Evolutionary conservation across 2,113 vertebrate genomes (phyloP), one percentile per base, ranked within the genome.

Genomic region (Cyprinodon variegatus): DNA sequence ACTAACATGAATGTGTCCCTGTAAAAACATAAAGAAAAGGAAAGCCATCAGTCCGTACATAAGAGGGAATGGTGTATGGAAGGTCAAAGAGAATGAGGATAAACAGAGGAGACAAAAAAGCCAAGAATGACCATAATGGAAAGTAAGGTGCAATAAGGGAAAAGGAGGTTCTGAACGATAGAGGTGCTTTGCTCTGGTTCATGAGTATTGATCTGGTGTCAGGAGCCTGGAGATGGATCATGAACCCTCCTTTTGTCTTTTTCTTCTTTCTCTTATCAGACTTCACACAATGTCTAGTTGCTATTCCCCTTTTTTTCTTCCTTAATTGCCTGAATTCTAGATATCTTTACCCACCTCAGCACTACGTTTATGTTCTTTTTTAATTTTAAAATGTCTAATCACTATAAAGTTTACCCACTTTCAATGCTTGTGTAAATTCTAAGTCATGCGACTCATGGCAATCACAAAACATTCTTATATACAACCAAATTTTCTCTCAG

Each of bases 171-270:
- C 61, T 50, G 78, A 89, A 76, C 86, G 79, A 86, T 81, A 83
- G 65, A 77, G 79, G 77, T 45, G 22, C 79, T 87, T 84, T 77
- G 65, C 70, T 63, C 15, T 74, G 76, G 73, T 81, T 89, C 83
- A 82, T 22, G 53, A 77, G 66, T 91, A 93, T 93, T 84, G 92
- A 92, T 92, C 84, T 13, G 45, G 79, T 84, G 82, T 91, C 90
- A 88, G 85, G 77, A 83, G 69, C 68, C 68, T 41, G 81, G 86
- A 88, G 90, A 92, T 79, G 85, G 90, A 91, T 91, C 74, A 48
- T 67, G 59, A 85, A 76, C 48, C 74, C 65, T 72, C 67, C 68
- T 29, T 11, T 77, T 63, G 8, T 81, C 72, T 76, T 48, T 65
- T 83, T 62, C 65, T 78, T 62, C 65, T 78, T 20, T 53, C 5